Conservation (phyloP, 1,140 invertebrate genomes). For the Sarcophaga peregrina region DNA sequence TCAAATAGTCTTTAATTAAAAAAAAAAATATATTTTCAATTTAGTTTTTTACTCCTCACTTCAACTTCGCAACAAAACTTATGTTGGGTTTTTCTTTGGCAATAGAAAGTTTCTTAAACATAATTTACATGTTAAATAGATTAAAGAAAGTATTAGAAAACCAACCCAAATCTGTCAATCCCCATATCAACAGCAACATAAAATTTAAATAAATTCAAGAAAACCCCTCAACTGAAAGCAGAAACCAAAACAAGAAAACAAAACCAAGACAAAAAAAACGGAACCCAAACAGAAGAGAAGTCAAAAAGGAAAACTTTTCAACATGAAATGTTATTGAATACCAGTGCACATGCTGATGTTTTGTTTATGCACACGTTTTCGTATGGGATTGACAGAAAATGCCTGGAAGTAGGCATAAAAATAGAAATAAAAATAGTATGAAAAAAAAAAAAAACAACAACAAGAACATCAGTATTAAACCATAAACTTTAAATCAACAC, state of each 20-base stretch:
- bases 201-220: conserved; percentile 24
- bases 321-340: conserved; percentile 22
- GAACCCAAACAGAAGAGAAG: too few relatives aligned
- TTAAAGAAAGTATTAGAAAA: conserved; percentile 9
- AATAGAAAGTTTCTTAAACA: background rate
- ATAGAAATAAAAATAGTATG: background rate
- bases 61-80: too few relatives aligned
- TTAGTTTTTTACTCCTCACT: too few relatives aligned
- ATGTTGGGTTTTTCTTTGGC: too few relatives aligned
- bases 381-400: too few relatives aligned
- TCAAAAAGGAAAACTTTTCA: background rate
- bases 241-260: background rate
- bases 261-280: too few relatives aligned
- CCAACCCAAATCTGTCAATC: conserved; percentile 37
- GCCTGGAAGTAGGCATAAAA: too few relatives aligned
- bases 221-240: background rate
- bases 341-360: background rate
- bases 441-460: background rate
- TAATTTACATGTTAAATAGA: conserved; percentile 41
- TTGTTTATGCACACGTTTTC: background rate
- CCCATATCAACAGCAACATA: conserved; percentile 35
- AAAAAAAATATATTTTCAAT: too few relatives aligned
- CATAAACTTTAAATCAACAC: conserved; percentile 18
- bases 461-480: background rate
- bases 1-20: too few relatives aligned